phyloP scores from a whole-genome alignment of 2,113 vertebrate species.

The Ardeotis arabs region DNA sequence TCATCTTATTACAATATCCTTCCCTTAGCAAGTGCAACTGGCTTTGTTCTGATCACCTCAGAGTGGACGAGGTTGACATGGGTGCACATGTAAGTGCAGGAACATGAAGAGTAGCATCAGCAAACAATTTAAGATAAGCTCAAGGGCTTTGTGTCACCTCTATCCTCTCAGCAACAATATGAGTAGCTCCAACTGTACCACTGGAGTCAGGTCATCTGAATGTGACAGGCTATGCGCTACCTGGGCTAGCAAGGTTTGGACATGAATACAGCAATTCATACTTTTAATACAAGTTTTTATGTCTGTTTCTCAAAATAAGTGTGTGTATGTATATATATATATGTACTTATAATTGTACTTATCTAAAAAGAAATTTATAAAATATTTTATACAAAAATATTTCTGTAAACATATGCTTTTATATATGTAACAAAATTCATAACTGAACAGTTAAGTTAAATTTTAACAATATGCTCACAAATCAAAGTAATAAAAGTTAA shows the following conservation, averaged over 20 bases:
- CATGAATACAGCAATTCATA: not conserved
- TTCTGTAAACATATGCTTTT: not conserved
- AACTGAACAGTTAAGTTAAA: not conserved
- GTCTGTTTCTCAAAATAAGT: not conserved
- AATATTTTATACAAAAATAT: not conserved
- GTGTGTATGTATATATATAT: not conserved
- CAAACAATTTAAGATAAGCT: not conserved
- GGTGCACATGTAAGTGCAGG: not conserved
- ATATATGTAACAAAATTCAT: not conserved
- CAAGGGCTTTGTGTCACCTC: not conserved
- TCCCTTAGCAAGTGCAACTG: not conserved
- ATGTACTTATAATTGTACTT: not conserved
- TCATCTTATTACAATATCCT: not conserved
- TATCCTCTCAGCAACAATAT: not conserved
- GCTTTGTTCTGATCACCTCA: not conserved
- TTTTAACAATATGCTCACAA: not conserved
- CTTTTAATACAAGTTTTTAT: not conserved
- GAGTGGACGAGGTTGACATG: not conserved
- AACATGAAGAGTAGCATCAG: not conserved
- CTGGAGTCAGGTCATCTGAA: not conserved
- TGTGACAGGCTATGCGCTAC: not conserved
- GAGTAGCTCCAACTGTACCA: not conserved
- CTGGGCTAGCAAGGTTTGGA: not conserved
- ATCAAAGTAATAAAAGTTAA: not conserved
- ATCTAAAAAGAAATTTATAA: not conserved